These are phyloP conservation scores for Coregonus ussuriensis DNA, from an alignment of 2,797 vertebrate species.

Conservation along the genomic window DNA sequence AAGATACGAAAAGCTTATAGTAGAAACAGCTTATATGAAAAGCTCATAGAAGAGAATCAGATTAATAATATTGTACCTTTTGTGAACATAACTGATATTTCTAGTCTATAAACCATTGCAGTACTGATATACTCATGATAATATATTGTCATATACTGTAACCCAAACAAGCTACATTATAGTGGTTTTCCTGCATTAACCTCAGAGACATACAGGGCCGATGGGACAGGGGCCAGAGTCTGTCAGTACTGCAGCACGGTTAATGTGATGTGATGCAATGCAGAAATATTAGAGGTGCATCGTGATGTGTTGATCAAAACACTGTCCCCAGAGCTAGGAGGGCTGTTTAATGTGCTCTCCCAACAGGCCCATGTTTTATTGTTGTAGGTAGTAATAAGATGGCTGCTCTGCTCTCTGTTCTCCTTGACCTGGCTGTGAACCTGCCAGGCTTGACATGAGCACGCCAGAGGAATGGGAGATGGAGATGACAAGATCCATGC, in stretches of 20 bases:
- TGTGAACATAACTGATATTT: not conserved
- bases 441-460: constrained; percentile 53
- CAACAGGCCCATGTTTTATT: constrained; percentile 51
- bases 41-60: not conserved
- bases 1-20: not conserved
- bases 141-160: no score
- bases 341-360: constrained; percentile 39
- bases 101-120: not conserved
- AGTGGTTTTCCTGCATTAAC: not conserved
- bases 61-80: not conserved
- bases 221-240: not conserved
- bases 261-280: not conserved
- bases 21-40: not conserved
- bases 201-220: not conserved
- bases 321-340: constrained; percentile 31
- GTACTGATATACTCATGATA: not conserved
- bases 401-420: constrained; percentile 43
- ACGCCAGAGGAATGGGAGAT: constrained; percentile 41
- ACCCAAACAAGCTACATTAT: not conserved
- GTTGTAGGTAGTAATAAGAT: constrained; percentile 59
- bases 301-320: constrained; percentile 32
- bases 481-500: constrained; percentile 37
- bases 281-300: constrained; percentile 20
- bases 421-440: constrained; percentile 68
- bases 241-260: not conserved